Evolutionary conservation across 2,888 invertebrate genomes (phyloP).

Genomic region (Oeneis ivallda): DNA sequence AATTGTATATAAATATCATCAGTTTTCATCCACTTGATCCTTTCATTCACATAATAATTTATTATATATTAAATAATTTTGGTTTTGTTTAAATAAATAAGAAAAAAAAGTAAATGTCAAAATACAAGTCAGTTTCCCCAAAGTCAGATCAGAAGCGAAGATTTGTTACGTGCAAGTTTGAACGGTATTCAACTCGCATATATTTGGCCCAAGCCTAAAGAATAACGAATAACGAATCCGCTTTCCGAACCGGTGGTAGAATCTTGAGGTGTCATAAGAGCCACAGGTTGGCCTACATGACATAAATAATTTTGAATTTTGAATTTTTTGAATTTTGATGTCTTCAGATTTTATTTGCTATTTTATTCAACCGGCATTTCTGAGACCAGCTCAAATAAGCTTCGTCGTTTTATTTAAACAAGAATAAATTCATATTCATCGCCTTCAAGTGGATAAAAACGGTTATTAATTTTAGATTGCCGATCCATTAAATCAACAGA

Average conservation of each 20-base stretch:
- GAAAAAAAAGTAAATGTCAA: neutral
- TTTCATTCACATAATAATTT: slow-evolving; percentile 5
- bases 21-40: slow-evolving; percentile 35
- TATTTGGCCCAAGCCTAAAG: no score
- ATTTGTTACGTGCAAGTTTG: no score
- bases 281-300: no score
- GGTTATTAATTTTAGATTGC: slow-evolving; percentile 40
- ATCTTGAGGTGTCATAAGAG: no score
- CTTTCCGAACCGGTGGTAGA: no score
- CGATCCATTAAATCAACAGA: slow-evolving; percentile 45
- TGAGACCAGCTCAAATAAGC: slow-evolving; percentile 19
- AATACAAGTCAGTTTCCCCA: neutral
- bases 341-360: neutral
- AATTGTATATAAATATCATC: slow-evolving; percentile 39
- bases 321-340: no score
- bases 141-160: neutral
- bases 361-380: neutral
- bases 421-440: neutral
- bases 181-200: no score
- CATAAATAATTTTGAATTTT: no score
- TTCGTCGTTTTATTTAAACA: neutral
- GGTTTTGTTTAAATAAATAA: neutral
- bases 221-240: no score
- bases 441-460: slow-evolving; percentile 27
- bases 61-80: neutral